phyloP scores from a whole-genome alignment of 2,113 vertebrate species.

The Bathybates hornii region DNA sequence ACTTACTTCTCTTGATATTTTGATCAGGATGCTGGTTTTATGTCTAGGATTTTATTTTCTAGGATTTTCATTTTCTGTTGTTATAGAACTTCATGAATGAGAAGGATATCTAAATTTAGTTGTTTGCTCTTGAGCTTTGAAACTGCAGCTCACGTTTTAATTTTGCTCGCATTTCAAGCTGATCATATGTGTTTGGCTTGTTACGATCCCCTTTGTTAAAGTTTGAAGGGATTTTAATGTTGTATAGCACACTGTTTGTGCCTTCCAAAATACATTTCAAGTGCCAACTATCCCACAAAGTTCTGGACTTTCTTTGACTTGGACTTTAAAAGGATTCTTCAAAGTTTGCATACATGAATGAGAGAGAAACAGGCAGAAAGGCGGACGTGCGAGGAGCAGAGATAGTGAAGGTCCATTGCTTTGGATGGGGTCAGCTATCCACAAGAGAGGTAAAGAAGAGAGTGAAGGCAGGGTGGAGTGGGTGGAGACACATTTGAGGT shows the following conservation, averaged over 20 bases:
- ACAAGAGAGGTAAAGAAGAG: background rate
- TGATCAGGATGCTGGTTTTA: background rate
- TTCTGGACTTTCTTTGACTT: background rate
- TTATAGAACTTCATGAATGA: background rate
- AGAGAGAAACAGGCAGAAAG: background rate
- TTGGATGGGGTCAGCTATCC: background rate
- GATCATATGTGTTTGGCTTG: background rate
- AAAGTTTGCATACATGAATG: background rate
- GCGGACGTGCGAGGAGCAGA: background rate
- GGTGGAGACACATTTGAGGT: background rate
- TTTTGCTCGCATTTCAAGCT: background rate
- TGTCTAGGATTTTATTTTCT: background rate
- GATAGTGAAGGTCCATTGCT: background rate
- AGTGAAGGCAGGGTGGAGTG: background rate
- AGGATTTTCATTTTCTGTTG: background rate
- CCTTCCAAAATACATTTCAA: background rate
- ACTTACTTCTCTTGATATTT: background rate
- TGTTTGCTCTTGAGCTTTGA: background rate
- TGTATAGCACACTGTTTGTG: background rate
- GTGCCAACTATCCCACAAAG: background rate
- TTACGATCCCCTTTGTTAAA: background rate
- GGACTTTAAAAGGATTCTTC: background rate
- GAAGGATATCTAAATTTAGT: background rate
- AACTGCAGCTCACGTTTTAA: background rate
- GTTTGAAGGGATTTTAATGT: background rate